These are phyloP conservation scores for Eunapius fragilis DNA, from an alignment of 37 sponge, comb jelly and placozoan species.

Conservation along the genomic window DNA sequence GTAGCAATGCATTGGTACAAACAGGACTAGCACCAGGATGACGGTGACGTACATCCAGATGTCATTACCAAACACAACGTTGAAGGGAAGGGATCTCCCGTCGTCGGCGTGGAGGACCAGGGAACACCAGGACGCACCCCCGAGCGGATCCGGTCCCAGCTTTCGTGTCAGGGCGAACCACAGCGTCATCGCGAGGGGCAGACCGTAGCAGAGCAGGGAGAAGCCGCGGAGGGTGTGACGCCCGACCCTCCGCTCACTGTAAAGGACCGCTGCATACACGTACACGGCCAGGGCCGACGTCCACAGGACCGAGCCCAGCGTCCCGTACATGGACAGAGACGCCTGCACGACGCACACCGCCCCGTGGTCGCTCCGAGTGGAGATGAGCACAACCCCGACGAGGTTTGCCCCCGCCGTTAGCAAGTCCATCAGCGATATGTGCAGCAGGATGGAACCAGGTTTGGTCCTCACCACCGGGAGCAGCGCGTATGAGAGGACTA, in stretches of 20 bases:
- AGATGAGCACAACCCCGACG: constrained; percentile 25
- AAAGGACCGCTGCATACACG: constrained; percentile 24
- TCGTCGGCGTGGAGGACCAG: neutral
- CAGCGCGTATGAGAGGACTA: constrained; percentile 46
- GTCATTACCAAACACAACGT: constrained; percentile 16
- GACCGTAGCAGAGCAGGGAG: constrained; percentile 17
- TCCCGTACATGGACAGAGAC: constrained; percentile 25
- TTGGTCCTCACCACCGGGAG: constrained; percentile 21
- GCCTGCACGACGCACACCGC: neutral
- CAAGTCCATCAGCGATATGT: constrained; percentile 57
- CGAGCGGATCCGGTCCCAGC: constrained; percentile 21
- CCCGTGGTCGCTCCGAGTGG: neutral
- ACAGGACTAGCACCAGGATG: constrained; percentile 9
- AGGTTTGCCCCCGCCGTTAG: constrained; percentile 30
- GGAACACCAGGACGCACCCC: constrained; percentile 40
- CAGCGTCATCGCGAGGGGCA: constrained; percentile 14
- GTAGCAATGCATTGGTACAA: constrained; percentile 6
- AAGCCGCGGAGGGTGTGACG: neutral
- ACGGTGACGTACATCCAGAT: constrained; percentile 40
- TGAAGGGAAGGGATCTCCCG: neutral
- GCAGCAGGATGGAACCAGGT: constrained; percentile 41
- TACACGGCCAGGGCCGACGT: constrained; percentile 33
- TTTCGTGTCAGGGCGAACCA: constrained; percentile 6
- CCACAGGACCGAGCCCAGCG: constrained; percentile 29
- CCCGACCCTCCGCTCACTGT: neutral